Evolutionary conservation across 2,888 invertebrate genomes (phyloP).

Genomic region (Enoplolaimus lenunculus): DNA sequence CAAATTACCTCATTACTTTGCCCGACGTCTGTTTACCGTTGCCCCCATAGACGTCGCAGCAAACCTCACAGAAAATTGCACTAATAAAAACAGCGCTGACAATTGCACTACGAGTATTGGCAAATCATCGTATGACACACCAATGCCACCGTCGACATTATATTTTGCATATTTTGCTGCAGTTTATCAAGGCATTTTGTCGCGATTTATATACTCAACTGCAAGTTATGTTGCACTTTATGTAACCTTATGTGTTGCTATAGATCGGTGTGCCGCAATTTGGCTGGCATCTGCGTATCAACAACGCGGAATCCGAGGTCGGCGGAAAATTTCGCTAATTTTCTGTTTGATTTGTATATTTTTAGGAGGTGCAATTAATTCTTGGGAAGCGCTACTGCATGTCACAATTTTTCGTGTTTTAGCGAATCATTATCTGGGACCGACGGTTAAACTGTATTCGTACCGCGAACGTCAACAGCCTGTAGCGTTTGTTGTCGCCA

Average conservation of each 20-base stretch:
- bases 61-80: background rate
- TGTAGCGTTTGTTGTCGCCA: background rate
- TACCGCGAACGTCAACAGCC: background rate
- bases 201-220: background rate
- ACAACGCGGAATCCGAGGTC: background rate
- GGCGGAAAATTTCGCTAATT: too few relatives aligned
- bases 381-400: conserved; percentile 1
- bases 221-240: conserved; percentile 1
- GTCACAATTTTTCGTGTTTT: background rate
- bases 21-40: background rate
- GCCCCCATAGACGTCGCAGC: too few relatives aligned
- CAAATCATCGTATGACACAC: too few relatives aligned
- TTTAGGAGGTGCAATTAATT: background rate
- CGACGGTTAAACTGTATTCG: background rate
- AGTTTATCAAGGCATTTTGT: background rate
- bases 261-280: background rate
- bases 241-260: background rate
- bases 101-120: background rate
- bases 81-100: too few relatives aligned
- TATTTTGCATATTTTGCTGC: background rate
- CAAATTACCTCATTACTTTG: too few relatives aligned
- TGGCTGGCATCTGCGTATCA: background rate
- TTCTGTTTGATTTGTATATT: too few relatives aligned
- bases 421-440: too few relatives aligned
- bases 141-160: too few relatives aligned